phyloP scores from a whole-genome alignment of 2,888 invertebrate species.

The Nycteola revayana region DNA sequence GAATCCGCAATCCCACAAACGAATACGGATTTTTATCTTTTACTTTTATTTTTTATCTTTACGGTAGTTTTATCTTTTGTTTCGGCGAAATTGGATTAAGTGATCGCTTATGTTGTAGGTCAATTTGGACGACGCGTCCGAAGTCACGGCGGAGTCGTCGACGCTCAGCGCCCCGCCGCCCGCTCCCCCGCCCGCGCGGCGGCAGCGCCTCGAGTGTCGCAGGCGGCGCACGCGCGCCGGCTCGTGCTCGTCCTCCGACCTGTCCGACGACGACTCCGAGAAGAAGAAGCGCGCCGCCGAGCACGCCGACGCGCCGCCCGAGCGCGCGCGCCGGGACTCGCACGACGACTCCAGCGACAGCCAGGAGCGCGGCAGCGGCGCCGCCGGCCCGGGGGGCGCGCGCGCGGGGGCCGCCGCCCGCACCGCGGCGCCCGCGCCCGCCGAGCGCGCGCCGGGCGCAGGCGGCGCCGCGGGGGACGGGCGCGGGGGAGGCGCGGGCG shows the following conservation, averaged over 20 bases:
- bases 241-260: slow-evolving; percentile 96
- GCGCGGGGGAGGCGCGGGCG: slow-evolving; percentile 31
- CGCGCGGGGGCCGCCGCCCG: slow-evolving; percentile 31
- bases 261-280: slow-evolving; percentile 95
- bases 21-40: no score
- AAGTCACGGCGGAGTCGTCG: slow-evolving; percentile 34
- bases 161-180: slow-evolving; percentile 47
- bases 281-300: slow-evolving; percentile 91
- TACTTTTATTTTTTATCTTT: no score
- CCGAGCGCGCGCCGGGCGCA: slow-evolving; percentile 40
- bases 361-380: slow-evolving; percentile 88
- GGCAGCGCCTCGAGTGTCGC: slow-evolving; percentile 61
- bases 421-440: slow-evolving; percentile 40
- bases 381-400: slow-evolving; percentile 59
- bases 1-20: no score
- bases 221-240: slow-evolving; percentile 79
- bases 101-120: slow-evolving; percentile 37
- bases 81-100: no score
- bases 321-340: slow-evolving; percentile 88
- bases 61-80: no score
- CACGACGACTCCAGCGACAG: slow-evolving; percentile 94
- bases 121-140: slow-evolving; percentile 60
- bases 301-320: slow-evolving; percentile 79
- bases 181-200: slow-evolving; percentile 59
- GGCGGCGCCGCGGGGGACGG: slow-evolving; percentile 42